Base-by-base conservation (phyloP, 2,888 invertebrate genomes). In the Archips crataeganus region DNA sequence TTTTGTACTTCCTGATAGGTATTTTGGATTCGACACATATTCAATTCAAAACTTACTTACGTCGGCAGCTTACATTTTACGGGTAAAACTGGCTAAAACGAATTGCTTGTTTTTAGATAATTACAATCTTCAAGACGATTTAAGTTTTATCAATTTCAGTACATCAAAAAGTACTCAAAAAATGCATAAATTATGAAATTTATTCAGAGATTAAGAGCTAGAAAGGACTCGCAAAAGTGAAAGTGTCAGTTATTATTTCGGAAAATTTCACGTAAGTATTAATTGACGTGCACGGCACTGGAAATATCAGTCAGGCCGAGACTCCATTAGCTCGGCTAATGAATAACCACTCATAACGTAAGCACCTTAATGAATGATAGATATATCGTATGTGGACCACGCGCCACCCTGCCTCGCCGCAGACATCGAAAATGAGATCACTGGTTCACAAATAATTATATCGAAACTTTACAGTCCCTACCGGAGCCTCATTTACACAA, bases 141-240 rank as follows among this genome's bases (percentile, higher is more conserved):
- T n/a, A 23, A n/a, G 49, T 49, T n/a, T 10, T 42, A 23, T 45
- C 9, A 57, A 45, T 23, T 10, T 15, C 6, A 13, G 36, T 15
- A 64, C 23, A 60, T 49, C 36, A 34, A 36, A 59, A 65, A 59
- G 39, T 45, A 57, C 51, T 34, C 15, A 59, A 57, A 47, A 42
- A 39, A 9, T 36, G 49, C 23, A 57, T 71, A 71, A 85, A 87
- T 87, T 81, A 85, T 85, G 84, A 85, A 84, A 82, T 84, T 78
- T 82, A 85, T 86, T 79, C 81, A 79, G 79, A 84, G 78, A 83
- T 87, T 84, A 85, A 87, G 82, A 81, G 81, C 84, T 88, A 89
- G 86, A 87, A 85, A 86, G 89, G 87, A 88, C 82, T 83, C 77
- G 69, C 76, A 81, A 85, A 85, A 89, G 87, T 87, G 89, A 90